These are phyloP conservation scores for Eupithecia tripunctaria DNA, from an alignment of 2,888 invertebrate genomes.

Conservation along the genomic window DNA sequence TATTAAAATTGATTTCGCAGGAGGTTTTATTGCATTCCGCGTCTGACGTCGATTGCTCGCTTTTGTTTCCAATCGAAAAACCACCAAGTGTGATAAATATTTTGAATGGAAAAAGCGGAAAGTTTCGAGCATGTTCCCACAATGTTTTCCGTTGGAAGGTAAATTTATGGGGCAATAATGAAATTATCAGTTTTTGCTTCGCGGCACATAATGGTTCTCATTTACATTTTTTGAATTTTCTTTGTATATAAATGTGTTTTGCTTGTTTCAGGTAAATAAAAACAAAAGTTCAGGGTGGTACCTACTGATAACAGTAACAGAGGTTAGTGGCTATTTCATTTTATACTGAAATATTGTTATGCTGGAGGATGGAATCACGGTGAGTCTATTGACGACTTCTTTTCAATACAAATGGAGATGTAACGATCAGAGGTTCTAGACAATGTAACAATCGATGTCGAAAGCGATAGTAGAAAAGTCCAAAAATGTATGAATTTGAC, in stretches of 20 bases:
- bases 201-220: not conserved
- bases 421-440: no score
- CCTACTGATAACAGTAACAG: not conserved
- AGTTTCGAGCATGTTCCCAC: conserved; percentile 22
- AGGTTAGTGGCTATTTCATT: not conserved
- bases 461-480: no score
- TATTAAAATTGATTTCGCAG: conserved; percentile 72
- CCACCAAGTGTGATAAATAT: conserved; percentile 46
- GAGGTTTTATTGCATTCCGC: conserved; percentile 57
- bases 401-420: no score
- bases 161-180: conserved; percentile 23
- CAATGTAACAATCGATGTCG: no score
- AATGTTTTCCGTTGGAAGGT: conserved; percentile 22
- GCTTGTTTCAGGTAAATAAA: conserved; percentile 10
- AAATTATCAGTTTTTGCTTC: conserved; percentile 15
- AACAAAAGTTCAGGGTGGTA: not conserved
- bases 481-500: no score
- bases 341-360: not conserved
- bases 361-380: not conserved
- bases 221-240: conserved; percentile 13
- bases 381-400: no score
- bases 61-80: conserved; percentile 55
- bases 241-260: not conserved
- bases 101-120: conserved; percentile 34
- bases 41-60: conserved; percentile 56